These are phyloP conservation scores for Brachymystax lenok DNA, from an alignment of 2,797 vertebrate genomes.

Conservation along the genomic window DNA sequence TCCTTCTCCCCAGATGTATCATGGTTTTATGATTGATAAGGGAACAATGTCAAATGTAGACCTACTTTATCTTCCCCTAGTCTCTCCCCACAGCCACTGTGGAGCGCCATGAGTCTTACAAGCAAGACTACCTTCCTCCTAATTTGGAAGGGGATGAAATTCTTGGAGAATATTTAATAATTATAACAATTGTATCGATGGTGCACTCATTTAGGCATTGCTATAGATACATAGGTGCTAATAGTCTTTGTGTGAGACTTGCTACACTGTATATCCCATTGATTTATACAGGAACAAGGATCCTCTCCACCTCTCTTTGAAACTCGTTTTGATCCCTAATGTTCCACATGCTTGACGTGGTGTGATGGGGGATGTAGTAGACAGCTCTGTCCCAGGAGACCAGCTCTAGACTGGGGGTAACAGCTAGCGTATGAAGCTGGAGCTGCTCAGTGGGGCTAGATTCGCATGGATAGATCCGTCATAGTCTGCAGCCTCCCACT, in stretches of 20 bases:
- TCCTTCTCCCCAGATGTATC: not conserved
- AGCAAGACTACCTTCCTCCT: not conserved
- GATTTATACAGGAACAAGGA: not conserved
- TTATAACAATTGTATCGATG: not conserved
- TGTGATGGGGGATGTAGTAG: conserved; percentile 22
- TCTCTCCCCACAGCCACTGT: not conserved
- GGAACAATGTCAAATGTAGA: conserved; percentile 2
- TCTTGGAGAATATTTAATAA: not conserved
- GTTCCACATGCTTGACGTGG: conserved; percentile 16
- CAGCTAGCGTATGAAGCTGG: conserved; percentile 7
- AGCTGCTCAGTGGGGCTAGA: conserved; percentile 52
- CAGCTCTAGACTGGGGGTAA: conserved; percentile 17
- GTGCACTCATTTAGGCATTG: not conserved
- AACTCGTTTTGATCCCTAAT: conserved; percentile 4
- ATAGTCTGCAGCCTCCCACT: conserved; percentile 45
- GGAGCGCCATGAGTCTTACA: too few species aligned
- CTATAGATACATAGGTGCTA: not conserved
- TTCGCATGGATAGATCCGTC: conserved; percentile 39
- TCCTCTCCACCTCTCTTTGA: not conserved
- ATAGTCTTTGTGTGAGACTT: not conserved
- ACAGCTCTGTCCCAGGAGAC: conserved; percentile 35
- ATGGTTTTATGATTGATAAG: not conserved
- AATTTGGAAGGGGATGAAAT: not conserved
- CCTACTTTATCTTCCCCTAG: not conserved
- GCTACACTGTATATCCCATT: not conserved